Evolutionary conservation across 1,140 invertebrate species (phyloP).

Genomic region (Thaumetopoea pityocampa): DNA sequence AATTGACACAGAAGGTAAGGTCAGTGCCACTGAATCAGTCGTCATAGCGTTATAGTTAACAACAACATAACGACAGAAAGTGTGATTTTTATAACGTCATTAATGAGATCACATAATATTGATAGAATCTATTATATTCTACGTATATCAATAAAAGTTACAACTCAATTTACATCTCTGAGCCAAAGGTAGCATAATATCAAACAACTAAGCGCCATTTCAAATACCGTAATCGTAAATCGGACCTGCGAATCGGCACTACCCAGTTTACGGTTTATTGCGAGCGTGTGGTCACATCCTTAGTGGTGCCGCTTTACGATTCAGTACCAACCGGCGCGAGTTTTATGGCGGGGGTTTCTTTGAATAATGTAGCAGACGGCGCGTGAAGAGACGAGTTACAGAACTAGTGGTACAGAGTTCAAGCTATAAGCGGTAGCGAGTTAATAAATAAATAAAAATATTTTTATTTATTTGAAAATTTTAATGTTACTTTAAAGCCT

Average conservation of each 20-base stretch:
- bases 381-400: slow-evolving; percentile 42
- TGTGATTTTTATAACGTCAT: no score
- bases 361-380: slow-evolving; percentile 61
- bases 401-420: slow-evolving; percentile 5
- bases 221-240: slow-evolving; percentile 5
- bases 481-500: not conserved
- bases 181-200: no score
- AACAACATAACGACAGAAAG: no score
- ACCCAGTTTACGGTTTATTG: slow-evolving; percentile 33
- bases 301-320: slow-evolving; percentile 33
- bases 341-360: slow-evolving; percentile 53
- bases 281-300: slow-evolving; percentile 33
- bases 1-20: no score
- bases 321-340: slow-evolving; percentile 39
- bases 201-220: no score
- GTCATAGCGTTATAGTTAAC: no score
- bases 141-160: no score
- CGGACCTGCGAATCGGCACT: slow-evolving; percentile 16
- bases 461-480: not conserved
- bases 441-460: not conserved
- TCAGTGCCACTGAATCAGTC: no score
- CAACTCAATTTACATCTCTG: no score
- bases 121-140: no score
- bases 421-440: slow-evolving; percentile 15
- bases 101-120: no score